Conservation (phyloP, 2,888 invertebrate species). For the Amblyteles armatorius region DNA sequence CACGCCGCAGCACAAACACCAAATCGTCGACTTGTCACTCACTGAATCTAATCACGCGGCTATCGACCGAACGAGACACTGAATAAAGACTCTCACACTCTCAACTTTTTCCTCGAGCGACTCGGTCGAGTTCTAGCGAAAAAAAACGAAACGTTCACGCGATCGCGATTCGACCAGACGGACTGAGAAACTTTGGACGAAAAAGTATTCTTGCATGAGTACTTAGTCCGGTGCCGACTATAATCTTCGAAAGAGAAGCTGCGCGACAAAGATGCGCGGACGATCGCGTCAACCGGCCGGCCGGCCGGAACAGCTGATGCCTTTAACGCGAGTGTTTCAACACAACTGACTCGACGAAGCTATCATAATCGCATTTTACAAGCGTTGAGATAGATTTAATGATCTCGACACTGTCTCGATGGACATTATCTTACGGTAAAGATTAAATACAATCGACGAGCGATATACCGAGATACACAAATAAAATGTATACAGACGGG, state of each 20-base stretch:
- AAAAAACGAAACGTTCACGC: neutral
- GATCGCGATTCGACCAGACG: neutral
- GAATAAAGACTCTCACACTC: too few species aligned
- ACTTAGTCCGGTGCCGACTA: neutral
- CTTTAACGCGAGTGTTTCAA: neutral
- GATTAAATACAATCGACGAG: neutral
- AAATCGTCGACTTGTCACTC: neutral
- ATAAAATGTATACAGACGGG: neutral
- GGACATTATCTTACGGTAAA: neutral
- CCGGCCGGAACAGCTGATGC: neutral
- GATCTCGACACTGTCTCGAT: neutral
- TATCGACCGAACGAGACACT: neutral
- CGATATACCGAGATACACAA: neutral
- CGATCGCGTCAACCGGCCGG: neutral
- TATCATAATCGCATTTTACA: neutral
- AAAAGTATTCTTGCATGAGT: neutral
- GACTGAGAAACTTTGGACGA: neutral
- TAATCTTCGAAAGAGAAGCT: neutral
- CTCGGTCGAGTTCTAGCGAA: too few species aligned
- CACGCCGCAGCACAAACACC: neutral
- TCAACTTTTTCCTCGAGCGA: too few species aligned
- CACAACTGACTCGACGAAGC: neutral
- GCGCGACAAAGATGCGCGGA: too few species aligned
- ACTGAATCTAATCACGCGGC: neutral
- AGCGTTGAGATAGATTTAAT: neutral